Evolutionary conservation across 1,140 invertebrate species (phyloP), one percentile per base, ranked within the genome.

Genomic region (Whitmania pigra): DNA sequence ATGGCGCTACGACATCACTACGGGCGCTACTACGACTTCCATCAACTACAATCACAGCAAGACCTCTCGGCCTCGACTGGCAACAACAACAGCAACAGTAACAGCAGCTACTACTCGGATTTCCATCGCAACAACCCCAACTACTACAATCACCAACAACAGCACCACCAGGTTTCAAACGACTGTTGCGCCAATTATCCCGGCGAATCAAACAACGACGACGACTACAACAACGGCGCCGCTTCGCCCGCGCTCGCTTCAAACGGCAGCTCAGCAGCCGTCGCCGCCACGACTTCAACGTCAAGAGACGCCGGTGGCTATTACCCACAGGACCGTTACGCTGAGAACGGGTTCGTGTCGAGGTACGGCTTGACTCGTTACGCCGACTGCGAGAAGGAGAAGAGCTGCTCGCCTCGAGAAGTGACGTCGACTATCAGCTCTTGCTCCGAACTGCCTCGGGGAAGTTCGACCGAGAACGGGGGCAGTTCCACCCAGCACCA

Each of bases 41-140:
- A 63, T 13, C 57, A 63, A 63, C 57, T 25, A 63, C 57, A 63
- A n/a, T 31, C 22, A 15, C 57, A 63, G 15, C 57, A 63, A 63
- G 22, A 63, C 11, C 57, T 63, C 11, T 63, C 57, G 29, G 22
- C 57, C 9, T 25, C 57, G 29, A 63, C 57, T 13, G 22, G 22
- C 29, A 22, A 25, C 20, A 57, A 57, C 54, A 57, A 9, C 54
- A 31, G 57, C 20, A 63, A 13, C 20, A 17, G 20, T 17, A 25
- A 63, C 20, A 25, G 18, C 57, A 63, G 11, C 22, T 31, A 25
- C 22, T 63, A 25, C 22, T 22, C 57, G 18, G 22, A 63, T 22
- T 31, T 25, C 9, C 57, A 63, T 4, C 57, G 57, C 9, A 22
- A 63, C 22, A 22, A 57, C 25, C 54, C 2, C 54, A n/a, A 25